Percentiles rank a stretch among this genome's conserved stretches.
phyloP scores from a whole-genome alignment of 2,113 vertebrate genomes.

The Mesembrinibis cayennensis region DNA sequence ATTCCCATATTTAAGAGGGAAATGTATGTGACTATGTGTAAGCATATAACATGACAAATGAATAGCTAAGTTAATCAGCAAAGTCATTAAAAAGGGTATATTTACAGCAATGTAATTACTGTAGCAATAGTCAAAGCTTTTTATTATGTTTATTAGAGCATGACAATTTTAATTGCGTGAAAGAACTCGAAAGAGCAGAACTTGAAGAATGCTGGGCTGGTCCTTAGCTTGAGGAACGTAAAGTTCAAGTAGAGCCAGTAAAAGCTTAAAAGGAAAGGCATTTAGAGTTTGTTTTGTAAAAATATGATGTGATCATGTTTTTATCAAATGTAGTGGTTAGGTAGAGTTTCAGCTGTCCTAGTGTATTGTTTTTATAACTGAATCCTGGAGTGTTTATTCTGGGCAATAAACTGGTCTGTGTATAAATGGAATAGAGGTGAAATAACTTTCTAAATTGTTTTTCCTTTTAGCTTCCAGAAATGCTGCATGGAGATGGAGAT shows the following conservation, averaged over 20 bases:
- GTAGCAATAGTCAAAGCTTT: background rate
- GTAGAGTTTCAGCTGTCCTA: background rate
- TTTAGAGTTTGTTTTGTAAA: background rate
- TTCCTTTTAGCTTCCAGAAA: constrained; percentile 89
- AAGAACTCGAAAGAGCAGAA: background rate
- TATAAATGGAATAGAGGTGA: background rate
- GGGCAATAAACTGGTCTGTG: background rate
- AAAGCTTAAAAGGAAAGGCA: background rate
- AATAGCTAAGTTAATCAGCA: background rate
- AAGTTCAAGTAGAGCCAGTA: background rate
- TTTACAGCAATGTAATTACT: background rate
- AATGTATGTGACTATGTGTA: background rate
- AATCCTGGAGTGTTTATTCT: background rate
- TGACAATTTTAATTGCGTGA: background rate
- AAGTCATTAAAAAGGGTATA: background rate
- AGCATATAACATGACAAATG: background rate
- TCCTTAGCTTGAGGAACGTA: background rate
- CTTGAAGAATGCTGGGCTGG: background rate
- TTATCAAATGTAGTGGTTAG: background rate
- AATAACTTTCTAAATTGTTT: background rate
- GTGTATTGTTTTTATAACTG: background rate
- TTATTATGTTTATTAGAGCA: background rate
- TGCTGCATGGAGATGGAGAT: constrained; percentile 95
- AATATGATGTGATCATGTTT: rapidly evolving
- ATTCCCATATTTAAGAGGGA: background rate